Evolutionary conservation across 2,797 vertebrate species (phyloP).

Genomic region (Cichlasoma orientale): DNA sequence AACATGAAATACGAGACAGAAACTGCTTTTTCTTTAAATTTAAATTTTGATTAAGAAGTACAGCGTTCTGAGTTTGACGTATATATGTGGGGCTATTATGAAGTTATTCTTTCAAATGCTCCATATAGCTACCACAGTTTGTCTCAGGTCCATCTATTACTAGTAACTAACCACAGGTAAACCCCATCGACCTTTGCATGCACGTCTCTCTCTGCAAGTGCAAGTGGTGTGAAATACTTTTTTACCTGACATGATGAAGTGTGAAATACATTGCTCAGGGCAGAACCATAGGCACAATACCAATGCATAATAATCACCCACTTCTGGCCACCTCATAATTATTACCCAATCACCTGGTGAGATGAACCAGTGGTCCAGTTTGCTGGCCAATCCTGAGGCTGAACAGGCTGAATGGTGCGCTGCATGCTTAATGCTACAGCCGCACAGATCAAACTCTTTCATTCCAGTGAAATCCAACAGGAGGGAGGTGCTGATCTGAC

Average conservation of each 20-base stretch:
- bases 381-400: conserved; percentile 44
- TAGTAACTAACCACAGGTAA: conserved; percentile 57
- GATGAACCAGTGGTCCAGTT: conserved; percentile 59
- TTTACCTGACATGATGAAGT: conserved; percentile 73
- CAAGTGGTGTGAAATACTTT: conserved; percentile 77
- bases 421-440: conserved; percentile 44
- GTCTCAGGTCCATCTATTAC: conserved; percentile 45
- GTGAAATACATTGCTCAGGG: conserved; percentile 74
- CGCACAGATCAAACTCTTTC: conserved; percentile 47
- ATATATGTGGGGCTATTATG: neutral
- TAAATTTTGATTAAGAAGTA: conserved; percentile 20
- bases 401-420: conserved; percentile 34
- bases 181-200: conserved; percentile 61
- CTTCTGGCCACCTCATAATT: conserved; percentile 64
- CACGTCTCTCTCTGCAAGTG: conserved; percentile 57
- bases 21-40: conserved; percentile 1
- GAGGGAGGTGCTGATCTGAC: conserved; percentile 19
- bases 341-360: conserved; percentile 67
- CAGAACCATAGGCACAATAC: conserved; percentile 63
- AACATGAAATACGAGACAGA: conserved; percentile 33
- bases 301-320: conserved; percentile 76
- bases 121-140: neutral
- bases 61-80: conserved; percentile 2
- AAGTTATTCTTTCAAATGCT: neutral
- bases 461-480: conserved; percentile 1